A percentile compares a stretch with the other conserved stretches of the same genome.
Evolutionary conservation across 2,797 vertebrate species (phyloP).

Genomic region (Neosalanx taihuensis): DNA sequence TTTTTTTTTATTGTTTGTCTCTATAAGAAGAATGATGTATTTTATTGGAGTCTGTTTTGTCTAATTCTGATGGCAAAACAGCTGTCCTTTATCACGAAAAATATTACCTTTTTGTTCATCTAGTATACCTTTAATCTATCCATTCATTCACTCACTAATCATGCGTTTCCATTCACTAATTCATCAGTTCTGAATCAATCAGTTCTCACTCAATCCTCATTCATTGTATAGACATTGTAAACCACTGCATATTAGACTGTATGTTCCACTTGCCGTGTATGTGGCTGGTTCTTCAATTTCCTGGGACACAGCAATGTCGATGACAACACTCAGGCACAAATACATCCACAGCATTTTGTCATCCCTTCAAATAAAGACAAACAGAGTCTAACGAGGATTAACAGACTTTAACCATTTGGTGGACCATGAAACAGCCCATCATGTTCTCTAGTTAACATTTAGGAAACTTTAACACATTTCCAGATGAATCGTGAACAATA

Average conservation of each 20-base stretch:
- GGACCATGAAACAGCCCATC: too few species aligned
- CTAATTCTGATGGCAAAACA: not conserved
- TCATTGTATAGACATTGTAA: not conserved
- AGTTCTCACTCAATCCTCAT: not conserved
- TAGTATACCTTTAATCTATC: not conserved
- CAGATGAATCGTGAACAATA: not conserved
- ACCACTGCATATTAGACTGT: not conserved
- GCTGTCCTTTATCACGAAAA: not conserved
- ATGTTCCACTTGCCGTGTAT: constrained; percentile 74
- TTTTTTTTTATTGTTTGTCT: not conserved
- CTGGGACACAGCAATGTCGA: constrained; percentile 69
- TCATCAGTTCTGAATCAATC: not conserved
- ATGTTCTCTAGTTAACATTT: too few species aligned
- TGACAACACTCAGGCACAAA: constrained; percentile 57
- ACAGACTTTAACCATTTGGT: too few species aligned
- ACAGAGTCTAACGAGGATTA: not conserved
- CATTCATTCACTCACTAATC: not conserved
- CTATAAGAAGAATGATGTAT: too few species aligned
- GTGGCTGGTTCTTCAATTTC: constrained; percentile 80
- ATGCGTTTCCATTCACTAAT: not conserved
- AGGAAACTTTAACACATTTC: too few species aligned
- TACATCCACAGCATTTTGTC: constrained; percentile 39
- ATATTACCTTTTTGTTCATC: not conserved
- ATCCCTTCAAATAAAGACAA: not conserved
- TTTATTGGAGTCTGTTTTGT: too few species aligned